Evolutionary conservation across 2,888 invertebrate species (phyloP).

Genomic region (Drosophila nr. perissopoda): DNA sequence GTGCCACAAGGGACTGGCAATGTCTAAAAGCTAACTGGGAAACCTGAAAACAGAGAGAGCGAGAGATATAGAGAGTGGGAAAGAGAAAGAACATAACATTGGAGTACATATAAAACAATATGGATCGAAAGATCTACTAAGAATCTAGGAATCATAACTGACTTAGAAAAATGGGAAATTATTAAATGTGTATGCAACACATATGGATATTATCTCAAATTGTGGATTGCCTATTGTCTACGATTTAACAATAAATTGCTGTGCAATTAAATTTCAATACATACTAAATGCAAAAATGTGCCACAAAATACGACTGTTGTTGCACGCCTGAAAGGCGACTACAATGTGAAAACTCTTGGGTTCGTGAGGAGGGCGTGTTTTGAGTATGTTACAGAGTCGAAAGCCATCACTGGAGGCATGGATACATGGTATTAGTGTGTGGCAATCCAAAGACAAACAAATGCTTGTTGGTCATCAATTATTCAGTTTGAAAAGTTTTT

Average conservation of each 20-base stretch:
- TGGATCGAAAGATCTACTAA: background rate
- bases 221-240: background rate
- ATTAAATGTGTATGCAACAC: background rate
- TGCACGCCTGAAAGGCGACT: slow-evolving; percentile 44
- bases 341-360: slow-evolving; percentile 18
- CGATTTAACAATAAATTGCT: slow-evolving; percentile 1
- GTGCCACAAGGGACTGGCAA: slow-evolving; percentile 68
- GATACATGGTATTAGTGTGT: slow-evolving; percentile 12
- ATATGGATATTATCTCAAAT: background rate
- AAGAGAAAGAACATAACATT: background rate
- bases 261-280: background rate
- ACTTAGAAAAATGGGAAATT: background rate
- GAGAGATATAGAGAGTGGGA: background rate
- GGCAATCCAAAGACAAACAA: slow-evolving; percentile 11
- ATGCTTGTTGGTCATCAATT: slow-evolving; percentile 33
- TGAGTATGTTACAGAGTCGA: background rate
- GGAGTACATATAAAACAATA: background rate
- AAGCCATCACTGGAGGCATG: background rate
- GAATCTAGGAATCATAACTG: background rate
- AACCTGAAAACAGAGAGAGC: background rate
- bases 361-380: background rate
- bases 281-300: slow-evolving; percentile 14
- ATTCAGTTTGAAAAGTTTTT: slow-evolving; percentile 7
- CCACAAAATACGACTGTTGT: slow-evolving; percentile 12
- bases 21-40: slow-evolving; percentile 51